Conservation (phyloP, 2,797 vertebrate genomes). For the Phataginus tetradactyla region DNA sequence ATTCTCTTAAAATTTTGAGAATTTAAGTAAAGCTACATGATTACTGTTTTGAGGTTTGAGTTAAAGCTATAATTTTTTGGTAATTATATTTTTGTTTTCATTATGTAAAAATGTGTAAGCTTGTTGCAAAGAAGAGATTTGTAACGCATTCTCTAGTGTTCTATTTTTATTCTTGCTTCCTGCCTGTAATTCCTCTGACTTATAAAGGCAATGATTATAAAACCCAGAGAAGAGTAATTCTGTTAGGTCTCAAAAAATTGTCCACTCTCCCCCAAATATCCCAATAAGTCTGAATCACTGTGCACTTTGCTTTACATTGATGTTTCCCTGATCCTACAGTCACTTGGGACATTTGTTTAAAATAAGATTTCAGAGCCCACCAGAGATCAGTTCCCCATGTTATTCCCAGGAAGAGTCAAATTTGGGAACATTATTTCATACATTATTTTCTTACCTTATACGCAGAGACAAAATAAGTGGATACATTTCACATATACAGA, state of each 20-base stretch:
- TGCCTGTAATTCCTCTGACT: conserved; percentile 37
- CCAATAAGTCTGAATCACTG: neutral
- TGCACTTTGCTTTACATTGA: neutral
- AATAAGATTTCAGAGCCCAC: neutral
- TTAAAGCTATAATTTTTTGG: conserved; percentile 38
- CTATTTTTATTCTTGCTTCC: conserved; percentile 20
- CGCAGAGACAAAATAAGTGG: neutral
- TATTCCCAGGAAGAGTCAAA: neutral
- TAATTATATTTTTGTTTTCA: conserved; percentile 54
- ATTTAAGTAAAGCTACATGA: conserved; percentile 27
- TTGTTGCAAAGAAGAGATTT: conserved; percentile 50
- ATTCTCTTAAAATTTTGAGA: conserved; percentile 21
- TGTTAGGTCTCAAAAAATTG: neutral
- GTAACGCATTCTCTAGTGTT: neutral
- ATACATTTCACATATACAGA: neutral
- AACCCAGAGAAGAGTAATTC: neutral
- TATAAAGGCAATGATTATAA: conserved; percentile 36
- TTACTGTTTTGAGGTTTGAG: conserved; percentile 54
- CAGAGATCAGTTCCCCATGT: neutral
- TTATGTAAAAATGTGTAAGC: conserved; percentile 26
- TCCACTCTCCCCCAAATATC: neutral
- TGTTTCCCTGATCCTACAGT: neutral
- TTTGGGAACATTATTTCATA: neutral
- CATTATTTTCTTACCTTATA: neutral
- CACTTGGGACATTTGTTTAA: neutral